These are phyloP conservation scores for Microctenopoma lineatum DNA, from an alignment of 2,797 vertebrate genomes.

Conservation along the genomic window DNA sequence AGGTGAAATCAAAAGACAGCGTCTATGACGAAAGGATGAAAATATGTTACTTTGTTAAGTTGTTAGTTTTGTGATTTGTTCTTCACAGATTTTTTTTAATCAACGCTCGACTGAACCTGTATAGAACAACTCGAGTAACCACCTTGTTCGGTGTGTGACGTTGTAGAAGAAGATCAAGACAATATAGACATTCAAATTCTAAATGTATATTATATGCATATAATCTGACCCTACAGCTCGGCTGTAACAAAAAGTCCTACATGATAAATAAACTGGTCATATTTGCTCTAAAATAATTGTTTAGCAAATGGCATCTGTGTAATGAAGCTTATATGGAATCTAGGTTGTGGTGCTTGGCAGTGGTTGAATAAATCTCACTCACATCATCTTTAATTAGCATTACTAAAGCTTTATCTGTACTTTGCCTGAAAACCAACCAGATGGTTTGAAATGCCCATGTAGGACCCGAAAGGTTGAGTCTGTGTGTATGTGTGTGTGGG, in stretches of 20 bases:
- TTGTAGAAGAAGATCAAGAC: neutral
- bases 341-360: slow-evolving; percentile 46
- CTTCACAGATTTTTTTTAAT: neutral
- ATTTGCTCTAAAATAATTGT: slow-evolving; percentile 36
- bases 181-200: neutral
- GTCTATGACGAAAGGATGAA: slow-evolving; percentile 61
- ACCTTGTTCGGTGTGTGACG: neutral
- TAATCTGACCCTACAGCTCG: neutral
- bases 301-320: slow-evolving; percentile 56
- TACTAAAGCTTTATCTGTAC: slow-evolving; percentile 69
- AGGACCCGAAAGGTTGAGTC: slow-evolving; percentile 51
- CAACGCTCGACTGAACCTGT: neutral
- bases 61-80: slow-evolving; percentile 27
- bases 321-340: slow-evolving; percentile 50
- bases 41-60: slow-evolving; percentile 34
- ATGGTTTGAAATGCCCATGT: slow-evolving; percentile 67
- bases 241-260: neutral
- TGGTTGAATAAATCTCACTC: slow-evolving; percentile 61
- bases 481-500: neutral
- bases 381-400: slow-evolving; percentile 75
- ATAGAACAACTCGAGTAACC: neutral
- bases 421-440: slow-evolving; percentile 70
- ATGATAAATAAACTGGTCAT: slow-evolving; percentile 30
- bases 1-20: slow-evolving; percentile 80
- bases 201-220: neutral